phyloP scores from a whole-genome alignment of 2,797 vertebrate species.

The Bradypodion ventrale region DNA sequence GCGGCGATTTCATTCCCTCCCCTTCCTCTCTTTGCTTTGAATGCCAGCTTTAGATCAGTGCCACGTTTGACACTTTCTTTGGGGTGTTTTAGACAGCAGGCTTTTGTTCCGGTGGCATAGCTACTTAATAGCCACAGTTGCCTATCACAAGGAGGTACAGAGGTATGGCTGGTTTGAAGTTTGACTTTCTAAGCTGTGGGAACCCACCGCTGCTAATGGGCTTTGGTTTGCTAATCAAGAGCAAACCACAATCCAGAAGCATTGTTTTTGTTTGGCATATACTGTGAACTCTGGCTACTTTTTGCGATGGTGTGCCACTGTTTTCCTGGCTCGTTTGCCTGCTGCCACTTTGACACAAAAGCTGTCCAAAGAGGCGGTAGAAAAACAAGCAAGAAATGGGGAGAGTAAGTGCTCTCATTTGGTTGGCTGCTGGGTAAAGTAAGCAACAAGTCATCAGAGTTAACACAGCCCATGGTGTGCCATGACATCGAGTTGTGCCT shows the following conservation, averaged over 20 bases:
- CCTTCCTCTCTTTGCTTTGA: too few relatives aligned
- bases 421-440: background rate
- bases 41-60: too few relatives aligned
- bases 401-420: background rate
- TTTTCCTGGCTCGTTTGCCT: background rate
- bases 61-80: too few relatives aligned
- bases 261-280: background rate
- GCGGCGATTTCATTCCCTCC: too few relatives aligned
- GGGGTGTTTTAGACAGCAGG: too few relatives aligned
- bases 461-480: background rate
- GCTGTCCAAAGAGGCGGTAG: background rate
- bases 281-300: background rate
- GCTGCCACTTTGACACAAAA: background rate
- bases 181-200: background rate
- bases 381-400: background rate
- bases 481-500: background rate
- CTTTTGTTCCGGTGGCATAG: too few relatives aligned
- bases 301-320: background rate
- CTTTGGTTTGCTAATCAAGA: background rate
- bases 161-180: background rate
- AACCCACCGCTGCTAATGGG: background rate
- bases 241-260: background rate
- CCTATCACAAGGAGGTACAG: too few relatives aligned
- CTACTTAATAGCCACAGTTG: too few relatives aligned
- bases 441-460: background rate